Evolutionary conservation across 2,888 invertebrate genomes (phyloP).

Genomic region (Furcula furcula): DNA sequence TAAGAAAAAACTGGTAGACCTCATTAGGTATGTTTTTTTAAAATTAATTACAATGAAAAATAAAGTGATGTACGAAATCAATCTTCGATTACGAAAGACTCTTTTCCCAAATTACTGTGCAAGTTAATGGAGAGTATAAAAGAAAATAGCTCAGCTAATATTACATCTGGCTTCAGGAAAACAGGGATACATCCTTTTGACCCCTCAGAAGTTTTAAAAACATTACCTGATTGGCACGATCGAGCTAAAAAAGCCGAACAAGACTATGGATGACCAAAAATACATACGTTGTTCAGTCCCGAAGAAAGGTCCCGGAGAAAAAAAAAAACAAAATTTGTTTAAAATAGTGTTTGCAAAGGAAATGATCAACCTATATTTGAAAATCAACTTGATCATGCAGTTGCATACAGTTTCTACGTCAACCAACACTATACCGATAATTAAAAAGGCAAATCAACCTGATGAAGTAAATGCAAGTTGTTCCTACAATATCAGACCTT

Average conservation of each 20-base stretch:
- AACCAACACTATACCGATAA: too few species aligned
- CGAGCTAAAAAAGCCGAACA: too few species aligned
- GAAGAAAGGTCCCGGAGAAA: not conserved
- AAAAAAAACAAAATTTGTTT: not conserved
- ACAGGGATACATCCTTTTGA: constrained; percentile 12
- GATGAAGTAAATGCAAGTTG: not conserved
- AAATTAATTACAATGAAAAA: too few species aligned
- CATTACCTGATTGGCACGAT: constrained; percentile 14
- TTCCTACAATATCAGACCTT: not conserved
- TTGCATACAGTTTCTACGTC: too few species aligned
- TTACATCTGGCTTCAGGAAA: constrained; percentile 30
- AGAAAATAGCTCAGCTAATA: constrained; percentile 15
- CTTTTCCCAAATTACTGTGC: constrained; percentile 31
- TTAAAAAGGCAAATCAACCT: too few species aligned
- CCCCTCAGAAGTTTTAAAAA: constrained; percentile 10
- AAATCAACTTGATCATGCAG: too few species aligned
- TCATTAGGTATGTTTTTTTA: too few species aligned
- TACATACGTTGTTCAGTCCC: not conserved
- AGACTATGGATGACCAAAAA: constrained; percentile 8
- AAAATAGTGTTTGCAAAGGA: too few species aligned
- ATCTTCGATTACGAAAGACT: constrained; percentile 14
- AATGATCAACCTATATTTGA: too few species aligned
- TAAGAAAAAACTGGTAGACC: too few species aligned
- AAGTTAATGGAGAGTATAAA: constrained; percentile 19
- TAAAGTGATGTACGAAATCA: constrained; percentile 9